phyloP scores from a whole-genome alignment of 2,113 vertebrate species.

The Myxocyprinus asiaticus region DNA sequence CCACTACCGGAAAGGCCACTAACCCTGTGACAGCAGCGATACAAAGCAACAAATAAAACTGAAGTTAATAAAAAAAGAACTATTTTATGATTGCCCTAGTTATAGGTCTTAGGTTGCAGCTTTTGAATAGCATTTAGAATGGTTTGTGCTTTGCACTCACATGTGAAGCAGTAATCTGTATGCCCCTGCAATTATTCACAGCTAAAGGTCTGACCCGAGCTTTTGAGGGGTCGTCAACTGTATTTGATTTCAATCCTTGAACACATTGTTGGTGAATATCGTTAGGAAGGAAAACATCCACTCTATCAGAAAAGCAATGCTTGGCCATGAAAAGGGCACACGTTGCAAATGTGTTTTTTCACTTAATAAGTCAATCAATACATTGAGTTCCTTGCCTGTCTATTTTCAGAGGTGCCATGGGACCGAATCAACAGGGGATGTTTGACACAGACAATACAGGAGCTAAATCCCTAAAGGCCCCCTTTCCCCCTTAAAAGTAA shows the following conservation, averaged over 20 bases:
- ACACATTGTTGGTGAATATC: conserved; percentile 41
- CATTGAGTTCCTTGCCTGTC: conserved; percentile 60
- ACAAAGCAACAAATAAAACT: conserved; percentile 47
- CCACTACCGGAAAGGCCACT: conserved; percentile 55
- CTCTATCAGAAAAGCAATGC: conserved; percentile 46
- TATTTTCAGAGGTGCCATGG: conserved; percentile 59
- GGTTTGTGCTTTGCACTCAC: conserved; percentile 16
- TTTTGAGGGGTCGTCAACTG: conserved; percentile 37
- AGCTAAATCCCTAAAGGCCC: conserved; percentile 58
- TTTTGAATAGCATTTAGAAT: conserved; percentile 18
- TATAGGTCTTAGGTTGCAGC: conserved; percentile 37
- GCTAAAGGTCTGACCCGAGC: conserved; percentile 32
- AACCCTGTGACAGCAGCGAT: conserved; percentile 33
- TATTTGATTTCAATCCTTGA: conserved; percentile 47
- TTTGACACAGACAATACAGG: conserved; percentile 65
- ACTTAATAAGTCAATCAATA: conserved; percentile 77
- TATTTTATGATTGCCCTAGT: conserved; percentile 42
- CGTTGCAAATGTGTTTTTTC: conserved; percentile 68
- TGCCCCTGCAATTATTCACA: conserved; percentile 29
- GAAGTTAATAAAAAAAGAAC: neutral
- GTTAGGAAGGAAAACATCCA: conserved; percentile 43
- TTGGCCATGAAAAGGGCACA: conserved; percentile 55
- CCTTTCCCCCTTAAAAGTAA: conserved; percentile 66
- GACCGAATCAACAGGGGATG: conserved; percentile 67
- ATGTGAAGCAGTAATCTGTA: conserved; percentile 24